These are phyloP conservation scores for Drosophila koepferae DNA, from an alignment of 2,888 invertebrate species.

Conservation along the genomic window DNA sequence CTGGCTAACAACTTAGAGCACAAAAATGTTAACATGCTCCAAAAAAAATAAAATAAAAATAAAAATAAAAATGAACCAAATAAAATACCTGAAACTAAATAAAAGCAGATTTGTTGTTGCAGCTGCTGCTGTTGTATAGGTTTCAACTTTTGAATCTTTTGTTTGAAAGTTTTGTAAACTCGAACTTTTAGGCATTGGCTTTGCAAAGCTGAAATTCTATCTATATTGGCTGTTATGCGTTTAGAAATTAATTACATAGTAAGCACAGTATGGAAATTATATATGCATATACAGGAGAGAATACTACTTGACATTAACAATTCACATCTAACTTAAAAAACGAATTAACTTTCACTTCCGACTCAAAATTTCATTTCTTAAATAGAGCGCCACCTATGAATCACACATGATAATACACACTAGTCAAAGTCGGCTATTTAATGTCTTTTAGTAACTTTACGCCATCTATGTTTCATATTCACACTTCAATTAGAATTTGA, in stretches of 20 bases:
- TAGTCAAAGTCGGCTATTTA: no score
- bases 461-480: constrained; percentile 10
- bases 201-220: background rate
- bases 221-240: background rate
- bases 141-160: constrained; percentile 48
- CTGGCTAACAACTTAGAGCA: constrained; percentile 49
- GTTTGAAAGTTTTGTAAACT: constrained; percentile 41
- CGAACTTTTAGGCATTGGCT: constrained; percentile 17
- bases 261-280: no score
- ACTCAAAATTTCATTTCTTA: background rate
- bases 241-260: background rate
- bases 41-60: no score
- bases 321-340: background rate
- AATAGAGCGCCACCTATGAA: background rate
- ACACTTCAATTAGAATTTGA: background rate
- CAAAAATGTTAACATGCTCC: constrained; percentile 22
- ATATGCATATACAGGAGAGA: background rate
- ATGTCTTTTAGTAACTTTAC: background rate
- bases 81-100: constrained; percentile 5
- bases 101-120: constrained; percentile 2
- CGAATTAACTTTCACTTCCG: background rate
- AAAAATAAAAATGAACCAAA: background rate
- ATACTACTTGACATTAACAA: background rate
- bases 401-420: background rate
- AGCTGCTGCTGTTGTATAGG: constrained; percentile 28